Conservation (phyloP, 2,797 vertebrate genomes). For the Delichon dasypus region DNA sequence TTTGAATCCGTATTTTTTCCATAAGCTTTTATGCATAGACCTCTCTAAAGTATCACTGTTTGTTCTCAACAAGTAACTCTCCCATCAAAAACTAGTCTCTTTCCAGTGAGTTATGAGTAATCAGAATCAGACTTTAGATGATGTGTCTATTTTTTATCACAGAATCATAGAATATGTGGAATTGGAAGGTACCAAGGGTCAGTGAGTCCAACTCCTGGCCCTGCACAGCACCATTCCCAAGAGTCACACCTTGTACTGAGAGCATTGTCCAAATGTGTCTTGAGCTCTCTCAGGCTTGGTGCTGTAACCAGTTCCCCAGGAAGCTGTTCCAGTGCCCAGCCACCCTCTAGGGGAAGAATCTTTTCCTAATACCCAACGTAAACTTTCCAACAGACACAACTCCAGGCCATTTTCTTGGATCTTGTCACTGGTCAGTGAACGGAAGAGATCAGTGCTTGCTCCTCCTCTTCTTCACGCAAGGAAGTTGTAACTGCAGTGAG, state of each 20-base stretch:
- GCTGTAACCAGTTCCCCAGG: background rate
- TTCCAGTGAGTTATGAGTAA: background rate
- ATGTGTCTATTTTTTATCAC: background rate
- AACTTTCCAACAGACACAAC: background rate
- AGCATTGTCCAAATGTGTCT: rapidly evolving
- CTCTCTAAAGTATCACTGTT: background rate
- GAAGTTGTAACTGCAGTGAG: background rate
- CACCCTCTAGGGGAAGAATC: background rate
- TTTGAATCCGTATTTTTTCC: background rate
- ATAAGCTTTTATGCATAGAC: background rate
- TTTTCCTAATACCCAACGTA: background rate
- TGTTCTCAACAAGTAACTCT: background rate
- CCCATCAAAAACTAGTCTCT: background rate
- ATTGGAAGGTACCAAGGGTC: background rate
- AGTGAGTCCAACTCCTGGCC: background rate
- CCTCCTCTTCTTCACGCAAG: rapidly evolving
- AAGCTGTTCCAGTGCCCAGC: background rate
- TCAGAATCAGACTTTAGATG: background rate
- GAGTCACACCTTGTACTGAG: background rate
- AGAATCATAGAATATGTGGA: background rate
- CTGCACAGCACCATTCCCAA: background rate
- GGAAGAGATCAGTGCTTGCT: background rate
- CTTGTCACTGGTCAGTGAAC: too few species aligned
- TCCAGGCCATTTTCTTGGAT: background rate
- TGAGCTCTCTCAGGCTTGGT: background rate